Conservation (phyloP, 2,797 vertebrate genomes). For the Clamator glandarius region DNA sequence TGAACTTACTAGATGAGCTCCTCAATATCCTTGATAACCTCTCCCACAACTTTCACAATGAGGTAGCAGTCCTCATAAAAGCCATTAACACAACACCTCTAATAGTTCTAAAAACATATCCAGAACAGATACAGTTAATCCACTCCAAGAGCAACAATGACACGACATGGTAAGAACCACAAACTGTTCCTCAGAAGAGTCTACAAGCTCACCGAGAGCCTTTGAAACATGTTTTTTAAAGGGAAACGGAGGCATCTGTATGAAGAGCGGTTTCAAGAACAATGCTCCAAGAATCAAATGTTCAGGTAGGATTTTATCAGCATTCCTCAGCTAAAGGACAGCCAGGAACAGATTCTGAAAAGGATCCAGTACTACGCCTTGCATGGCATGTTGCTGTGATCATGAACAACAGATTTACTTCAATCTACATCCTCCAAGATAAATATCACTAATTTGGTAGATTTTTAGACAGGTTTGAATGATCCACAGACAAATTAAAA, state of each 20-base stretch:
- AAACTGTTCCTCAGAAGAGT: background rate
- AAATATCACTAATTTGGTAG: background rate
- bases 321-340: background rate
- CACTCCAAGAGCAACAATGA: background rate
- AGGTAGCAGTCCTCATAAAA: background rate
- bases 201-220: background rate
- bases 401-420: background rate
- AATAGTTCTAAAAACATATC: background rate
- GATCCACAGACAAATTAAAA: background rate
- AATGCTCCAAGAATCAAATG: background rate
- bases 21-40: background rate
- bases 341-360: background rate
- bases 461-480: background rate
- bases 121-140: background rate
- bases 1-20: background rate
- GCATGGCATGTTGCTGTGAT: background rate
- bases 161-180: background rate
- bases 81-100: background rate
- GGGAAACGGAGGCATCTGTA: background rate
- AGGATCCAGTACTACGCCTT: fast-evolving
- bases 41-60: background rate
- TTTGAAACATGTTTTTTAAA: background rate
- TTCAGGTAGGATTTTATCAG: background rate
- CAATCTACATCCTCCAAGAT: background rate
- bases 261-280: background rate